Evolutionary conservation across 2,888 invertebrate genomes (phyloP).

Genomic region (Phortica magna): DNA sequence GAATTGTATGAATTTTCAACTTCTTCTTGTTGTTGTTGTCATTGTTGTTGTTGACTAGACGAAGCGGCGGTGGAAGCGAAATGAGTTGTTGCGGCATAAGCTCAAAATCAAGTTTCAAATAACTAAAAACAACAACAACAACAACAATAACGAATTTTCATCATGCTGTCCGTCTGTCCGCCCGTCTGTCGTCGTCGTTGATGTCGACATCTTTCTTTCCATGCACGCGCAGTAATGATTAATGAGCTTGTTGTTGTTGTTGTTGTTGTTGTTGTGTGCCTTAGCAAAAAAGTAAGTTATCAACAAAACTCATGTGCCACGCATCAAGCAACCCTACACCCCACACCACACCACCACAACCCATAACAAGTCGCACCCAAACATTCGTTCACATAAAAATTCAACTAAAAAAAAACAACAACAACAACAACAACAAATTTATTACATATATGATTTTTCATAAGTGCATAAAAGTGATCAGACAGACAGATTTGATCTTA

Average conservation of each 20-base stretch:
- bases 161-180: not conserved
- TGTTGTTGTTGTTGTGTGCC: not conserved
- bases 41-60: conserved; percentile 35
- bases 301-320: too few species aligned
- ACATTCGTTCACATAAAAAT: too few species aligned
- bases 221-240: conserved; percentile 61
- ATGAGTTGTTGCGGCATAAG: too few species aligned
- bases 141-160: conserved; percentile 11
- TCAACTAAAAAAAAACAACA: too few species aligned
- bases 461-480: not conserved
- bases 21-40: conserved; percentile 10
- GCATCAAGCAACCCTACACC: not conserved
- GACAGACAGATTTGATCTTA: not conserved
- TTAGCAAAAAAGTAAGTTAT: not conserved
- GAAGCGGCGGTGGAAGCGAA: not conserved
- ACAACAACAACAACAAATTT: not conserved
- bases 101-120: not conserved
- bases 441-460: not conserved
- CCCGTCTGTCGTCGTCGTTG: not conserved
- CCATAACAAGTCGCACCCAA: too few species aligned
- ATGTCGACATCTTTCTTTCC: too few species aligned
- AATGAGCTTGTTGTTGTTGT: conserved; percentile 55
- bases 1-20: not conserved
- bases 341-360: too few species aligned
- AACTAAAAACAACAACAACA: conserved; percentile 39